Base-by-base conservation (phyloP, 2,888 invertebrate species). In the Papilio elwesi region DNA sequence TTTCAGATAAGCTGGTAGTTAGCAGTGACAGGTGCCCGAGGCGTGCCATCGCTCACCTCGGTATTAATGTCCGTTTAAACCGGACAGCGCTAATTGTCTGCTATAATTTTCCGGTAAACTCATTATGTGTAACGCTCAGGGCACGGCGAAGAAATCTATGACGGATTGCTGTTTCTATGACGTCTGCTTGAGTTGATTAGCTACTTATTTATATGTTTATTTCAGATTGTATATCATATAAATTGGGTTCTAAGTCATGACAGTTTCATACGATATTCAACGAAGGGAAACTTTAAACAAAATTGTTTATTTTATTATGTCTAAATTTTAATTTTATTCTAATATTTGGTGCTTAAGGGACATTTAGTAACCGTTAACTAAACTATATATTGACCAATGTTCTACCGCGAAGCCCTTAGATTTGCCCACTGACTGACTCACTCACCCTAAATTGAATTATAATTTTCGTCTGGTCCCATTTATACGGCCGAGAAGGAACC, bases 11-110 rank as follows among this genome's bases (percentile, higher is more conserved):
- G 73, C 70, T 88, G 87, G 88, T 83, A 76, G 77, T 72, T 62
- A 63, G 74, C 80, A 82, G 78, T 85, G 87, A 83, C 87, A 85
- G 84, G 78, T 82, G 91, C 92, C 89, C 76, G 83, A 74, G 90
- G 93, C 88, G 76, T 74, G 82, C 83, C 82, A 89, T 91, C 89
- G 85, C 85, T 92, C 90, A 87, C 81, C 76, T 76, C 78, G 77
- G 78, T 84, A 86, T 87, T 87, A 87, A 87, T 88, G 87, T 82
- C 86, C 83, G 85, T 87, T 89, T 88, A 83, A 85, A 85, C 84
- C 82, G 82, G 87, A 85, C 87, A 87, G 83, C 78, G 85, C 89
- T 92, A 92, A 92, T 92, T 90, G 89, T 89, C 81, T 76, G 75
- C 81, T 79, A 87, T 81, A 80, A 81, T 87, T 87, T 90, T 87